A percentile compares a stretch with the other conserved stretches of the same genome.
Conservation (phyloP, 1,140 invertebrate genomes). For the Neoseiulus cucumeris region DNA sequence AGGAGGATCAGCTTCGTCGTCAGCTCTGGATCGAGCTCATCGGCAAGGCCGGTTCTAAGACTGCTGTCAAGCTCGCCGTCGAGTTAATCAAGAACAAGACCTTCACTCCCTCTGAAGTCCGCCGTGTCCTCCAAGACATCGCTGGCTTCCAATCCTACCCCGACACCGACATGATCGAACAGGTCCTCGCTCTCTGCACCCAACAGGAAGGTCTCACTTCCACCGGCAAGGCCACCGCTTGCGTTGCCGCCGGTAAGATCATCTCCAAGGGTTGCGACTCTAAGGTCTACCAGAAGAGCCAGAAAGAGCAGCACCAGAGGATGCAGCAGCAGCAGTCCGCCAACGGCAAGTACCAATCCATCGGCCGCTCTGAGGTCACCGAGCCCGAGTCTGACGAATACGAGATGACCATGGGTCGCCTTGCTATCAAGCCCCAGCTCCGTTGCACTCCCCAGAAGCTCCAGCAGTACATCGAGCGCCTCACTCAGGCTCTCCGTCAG, state of each 20-base stretch:
- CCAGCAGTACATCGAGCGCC: not conserved
- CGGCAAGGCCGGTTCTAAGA: conserved; percentile 5
- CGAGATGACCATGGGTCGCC: not conserved
- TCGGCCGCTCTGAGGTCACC: not conserved
- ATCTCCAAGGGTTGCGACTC: conserved; percentile 8
- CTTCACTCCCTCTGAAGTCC: not conserved
- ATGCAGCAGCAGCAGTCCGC: not conserved
- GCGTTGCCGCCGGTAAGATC: conserved; percentile 8
- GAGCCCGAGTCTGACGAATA: not conserved
- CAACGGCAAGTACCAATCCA: not conserved
- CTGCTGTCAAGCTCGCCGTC: not conserved
- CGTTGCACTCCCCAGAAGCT: conserved; percentile 8
- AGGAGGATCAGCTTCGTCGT: not conserved
- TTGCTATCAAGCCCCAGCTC: not conserved
- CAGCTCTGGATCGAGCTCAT: conserved; percentile 2
- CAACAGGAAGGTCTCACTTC: not conserved
- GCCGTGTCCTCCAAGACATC: conserved; percentile 5
- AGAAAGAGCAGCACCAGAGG: not conserved
- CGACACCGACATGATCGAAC: conserved; percentile 10
- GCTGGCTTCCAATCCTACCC: conserved; percentile 2
- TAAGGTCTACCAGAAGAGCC: not conserved
- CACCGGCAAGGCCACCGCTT: conserved; percentile 3
- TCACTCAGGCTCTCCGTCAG: not conserved
- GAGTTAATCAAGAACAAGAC: not conserved
- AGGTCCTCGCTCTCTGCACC: not conserved